These are phyloP conservation scores for Phalacrocorax pelagicus DNA, from an alignment of 2,113 vertebrate genomes.

Conservation along the genomic window DNA sequence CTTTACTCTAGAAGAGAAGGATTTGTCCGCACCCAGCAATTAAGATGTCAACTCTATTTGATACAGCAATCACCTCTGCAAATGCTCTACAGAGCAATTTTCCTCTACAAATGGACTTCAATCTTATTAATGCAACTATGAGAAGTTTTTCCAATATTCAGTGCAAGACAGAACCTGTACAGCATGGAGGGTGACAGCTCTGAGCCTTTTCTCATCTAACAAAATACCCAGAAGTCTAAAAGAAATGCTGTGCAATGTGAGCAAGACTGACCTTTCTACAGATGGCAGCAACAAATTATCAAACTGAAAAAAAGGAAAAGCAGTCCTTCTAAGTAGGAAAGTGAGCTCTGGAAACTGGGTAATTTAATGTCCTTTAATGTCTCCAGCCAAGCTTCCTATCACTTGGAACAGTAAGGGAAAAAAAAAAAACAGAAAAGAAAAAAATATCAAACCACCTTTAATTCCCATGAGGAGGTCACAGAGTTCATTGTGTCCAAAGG, in stretches of 20 bases:
- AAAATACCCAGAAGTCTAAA: background rate
- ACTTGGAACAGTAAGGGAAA: background rate
- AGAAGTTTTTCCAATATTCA: background rate
- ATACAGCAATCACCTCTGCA: background rate
- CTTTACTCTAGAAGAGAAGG: background rate
- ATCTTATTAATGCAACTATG: background rate
- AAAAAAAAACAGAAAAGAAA: background rate
- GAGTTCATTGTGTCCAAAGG: conserved; percentile 37
- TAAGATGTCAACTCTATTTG: background rate
- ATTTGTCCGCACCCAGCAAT: background rate
- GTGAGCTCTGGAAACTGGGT: background rate
- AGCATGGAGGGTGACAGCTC: background rate
- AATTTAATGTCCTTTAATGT: conserved; percentile 17
- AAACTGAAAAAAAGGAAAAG: background rate
- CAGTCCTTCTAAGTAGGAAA: background rate
- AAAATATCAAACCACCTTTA: conserved; percentile 30
- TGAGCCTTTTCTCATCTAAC: background rate
- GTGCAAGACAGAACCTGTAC: background rate
- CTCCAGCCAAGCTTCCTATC: background rate
- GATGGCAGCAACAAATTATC: background rate
- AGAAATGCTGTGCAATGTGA: background rate
- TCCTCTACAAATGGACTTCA: background rate
- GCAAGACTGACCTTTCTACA: background rate
- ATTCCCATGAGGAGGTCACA: conserved; percentile 19
- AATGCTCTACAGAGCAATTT: background rate